Conservation (phyloP, 2,113 vertebrate species). For the Oriolus oriolus region DNA sequence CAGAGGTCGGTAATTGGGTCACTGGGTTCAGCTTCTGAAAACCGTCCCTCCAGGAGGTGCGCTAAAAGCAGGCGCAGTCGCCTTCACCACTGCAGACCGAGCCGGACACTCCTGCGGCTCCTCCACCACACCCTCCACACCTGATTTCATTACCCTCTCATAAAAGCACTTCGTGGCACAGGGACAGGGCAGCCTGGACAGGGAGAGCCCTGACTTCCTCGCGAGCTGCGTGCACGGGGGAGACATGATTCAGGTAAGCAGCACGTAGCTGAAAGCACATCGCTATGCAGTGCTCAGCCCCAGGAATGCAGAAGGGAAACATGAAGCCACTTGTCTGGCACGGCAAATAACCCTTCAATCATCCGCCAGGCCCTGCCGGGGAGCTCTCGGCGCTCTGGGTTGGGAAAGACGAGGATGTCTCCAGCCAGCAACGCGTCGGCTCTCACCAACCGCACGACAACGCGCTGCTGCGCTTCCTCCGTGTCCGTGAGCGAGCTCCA, state of each 20-base stretch:
- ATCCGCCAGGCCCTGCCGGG: not conserved
- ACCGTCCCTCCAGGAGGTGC: not conserved
- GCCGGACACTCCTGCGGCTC: not conserved
- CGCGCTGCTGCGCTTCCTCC: fast-evolving
- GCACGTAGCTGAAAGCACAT: not conserved
- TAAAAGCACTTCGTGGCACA: not conserved
- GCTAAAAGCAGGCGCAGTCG: not conserved
- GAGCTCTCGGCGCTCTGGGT: not conserved
- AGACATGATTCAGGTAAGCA: constrained; percentile 3
- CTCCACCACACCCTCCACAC: not conserved
- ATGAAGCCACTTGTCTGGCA: constrained; percentile 57
- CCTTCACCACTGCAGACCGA: not conserved
- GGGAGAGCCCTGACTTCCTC: not conserved
- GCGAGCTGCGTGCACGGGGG: not conserved
- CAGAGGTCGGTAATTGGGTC: not conserved
- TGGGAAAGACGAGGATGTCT: not conserved
- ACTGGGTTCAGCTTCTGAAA: not conserved
- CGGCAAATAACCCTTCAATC: constrained; percentile 21
- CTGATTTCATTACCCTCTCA: not conserved
- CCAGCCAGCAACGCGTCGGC: not conserved
- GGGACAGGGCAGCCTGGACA: not conserved
- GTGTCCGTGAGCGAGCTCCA: fast-evolving
- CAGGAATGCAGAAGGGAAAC: constrained; percentile 49
- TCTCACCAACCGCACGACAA: fast-evolving
- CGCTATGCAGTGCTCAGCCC: not conserved